Percentiles rank a stretch among this genome's conserved stretches.
Conservation (phyloP, 2,888 invertebrate species). For the Lingula anatina region DNA sequence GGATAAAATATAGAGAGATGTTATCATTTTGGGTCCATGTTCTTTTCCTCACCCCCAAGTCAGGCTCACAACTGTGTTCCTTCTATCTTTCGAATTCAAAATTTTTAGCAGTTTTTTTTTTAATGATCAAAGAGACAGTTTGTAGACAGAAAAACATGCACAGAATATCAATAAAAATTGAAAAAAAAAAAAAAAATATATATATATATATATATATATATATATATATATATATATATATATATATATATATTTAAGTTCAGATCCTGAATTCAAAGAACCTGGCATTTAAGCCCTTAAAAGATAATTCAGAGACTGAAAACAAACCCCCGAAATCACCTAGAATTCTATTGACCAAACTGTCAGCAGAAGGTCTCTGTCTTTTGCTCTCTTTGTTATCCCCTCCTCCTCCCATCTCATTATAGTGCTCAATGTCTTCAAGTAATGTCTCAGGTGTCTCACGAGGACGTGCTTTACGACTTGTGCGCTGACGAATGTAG, state of each 20-base stretch:
- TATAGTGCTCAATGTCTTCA: conserved; percentile 63
- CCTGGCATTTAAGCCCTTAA: too few species aligned
- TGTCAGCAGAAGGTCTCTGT: conserved; percentile 14
- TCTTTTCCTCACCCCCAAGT: too few species aligned
- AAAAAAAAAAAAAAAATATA: background rate
- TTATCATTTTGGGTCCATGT: too few species aligned
- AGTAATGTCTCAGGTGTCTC: conserved; percentile 66
- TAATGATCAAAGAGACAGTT: too few species aligned
- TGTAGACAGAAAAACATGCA: too few species aligned
- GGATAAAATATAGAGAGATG: conserved; percentile 54
- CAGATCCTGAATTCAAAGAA: too few species aligned
- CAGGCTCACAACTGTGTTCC: too few species aligned
- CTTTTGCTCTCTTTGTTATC: background rate
- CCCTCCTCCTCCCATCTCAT: background rate
- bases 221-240: background rate
- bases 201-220: background rate
- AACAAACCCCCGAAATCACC: conserved; percentile 18
- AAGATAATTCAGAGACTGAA: too few species aligned
- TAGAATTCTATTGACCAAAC: conserved; percentile 32
- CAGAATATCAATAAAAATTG: background rate
- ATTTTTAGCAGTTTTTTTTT: too few species aligned
- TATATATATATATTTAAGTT: background rate
- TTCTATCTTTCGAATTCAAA: background rate
- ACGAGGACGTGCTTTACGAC: conserved; percentile 61
- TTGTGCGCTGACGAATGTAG: conserved; percentile 61